Percentiles rank a stretch among this genome's conserved stretches.
These are phyloP conservation scores for Gallinago solitaria DNA, from an alignment of 2,797 vertebrate genomes.

Conservation along the genomic window DNA sequence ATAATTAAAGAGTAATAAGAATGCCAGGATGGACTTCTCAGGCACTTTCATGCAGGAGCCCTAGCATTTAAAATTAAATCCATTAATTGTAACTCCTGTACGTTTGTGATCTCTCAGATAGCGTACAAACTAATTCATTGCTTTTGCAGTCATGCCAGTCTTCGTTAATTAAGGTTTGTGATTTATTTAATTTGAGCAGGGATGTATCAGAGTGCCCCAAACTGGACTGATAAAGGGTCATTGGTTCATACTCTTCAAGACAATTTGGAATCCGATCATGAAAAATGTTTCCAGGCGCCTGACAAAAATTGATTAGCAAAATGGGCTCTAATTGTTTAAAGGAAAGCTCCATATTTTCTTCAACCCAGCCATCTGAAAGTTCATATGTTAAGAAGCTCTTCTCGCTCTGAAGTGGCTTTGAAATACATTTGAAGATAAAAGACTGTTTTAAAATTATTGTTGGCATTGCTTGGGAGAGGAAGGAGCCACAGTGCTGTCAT, in stretches of 20 bases:
- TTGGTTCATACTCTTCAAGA: conserved; percentile 18
- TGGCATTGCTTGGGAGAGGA: conserved; percentile 24
- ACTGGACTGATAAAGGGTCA: conserved; percentile 54
- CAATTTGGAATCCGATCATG: conserved; percentile 10
- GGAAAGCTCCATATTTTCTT: neutral
- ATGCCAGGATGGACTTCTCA: conserved; percentile 62
- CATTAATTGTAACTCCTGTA: conserved; percentile 72
- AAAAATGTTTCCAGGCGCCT: conserved; percentile 28
- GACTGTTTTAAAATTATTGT: conserved; percentile 26
- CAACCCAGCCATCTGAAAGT: neutral
- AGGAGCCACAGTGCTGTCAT: conserved; percentile 19
- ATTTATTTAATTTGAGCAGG: conserved; percentile 63
- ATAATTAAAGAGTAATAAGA: conserved; percentile 74
- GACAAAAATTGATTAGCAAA: conserved; percentile 30
- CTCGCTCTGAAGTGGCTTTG: neutral
- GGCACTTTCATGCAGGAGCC: conserved; percentile 45
- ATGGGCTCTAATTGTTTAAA: conserved; percentile 9
- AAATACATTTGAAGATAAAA: conserved; percentile 44
- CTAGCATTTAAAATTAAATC: conserved; percentile 68
- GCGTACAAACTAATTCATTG: conserved; percentile 62
- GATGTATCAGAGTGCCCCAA: conserved; percentile 23
- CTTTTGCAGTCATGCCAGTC: conserved; percentile 48
- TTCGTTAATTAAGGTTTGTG: conserved; percentile 67
- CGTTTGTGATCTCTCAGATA: conserved; percentile 59
- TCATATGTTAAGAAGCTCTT: conserved; percentile 17